A percentile compares a stretch with the other conserved stretches of the same genome.
phyloP scores from a whole-genome alignment of 2,113 vertebrate genomes.

The Tautogolabrus adspersus region DNA sequence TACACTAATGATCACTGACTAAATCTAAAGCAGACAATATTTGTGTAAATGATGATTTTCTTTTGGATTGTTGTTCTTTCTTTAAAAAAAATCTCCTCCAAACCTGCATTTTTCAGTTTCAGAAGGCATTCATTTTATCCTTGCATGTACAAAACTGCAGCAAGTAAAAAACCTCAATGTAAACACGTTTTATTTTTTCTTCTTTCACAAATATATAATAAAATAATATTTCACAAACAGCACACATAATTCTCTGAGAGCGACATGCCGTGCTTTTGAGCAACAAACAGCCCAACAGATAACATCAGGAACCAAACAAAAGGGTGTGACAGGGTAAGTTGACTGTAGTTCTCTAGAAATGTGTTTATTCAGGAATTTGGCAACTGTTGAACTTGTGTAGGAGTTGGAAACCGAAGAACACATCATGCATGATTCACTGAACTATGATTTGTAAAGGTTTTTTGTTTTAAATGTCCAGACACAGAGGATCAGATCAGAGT shows the following conservation, averaged over 20 bases:
- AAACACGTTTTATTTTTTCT: slow-evolving; percentile 59
- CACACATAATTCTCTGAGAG: slow-evolving; percentile 24
- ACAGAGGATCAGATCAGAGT: slow-evolving; percentile 4
- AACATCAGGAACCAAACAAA: slow-evolving; percentile 24
- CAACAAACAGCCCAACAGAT: slow-evolving; percentile 16
- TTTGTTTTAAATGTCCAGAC: background rate
- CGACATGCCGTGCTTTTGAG: background rate
- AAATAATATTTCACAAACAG: slow-evolving; percentile 60
- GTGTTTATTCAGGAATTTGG: slow-evolving; percentile 28
- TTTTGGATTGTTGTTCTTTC: too few relatives aligned
- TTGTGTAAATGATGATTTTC: background rate
- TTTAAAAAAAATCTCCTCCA: too few relatives aligned
- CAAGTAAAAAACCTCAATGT: slow-evolving; percentile 1
- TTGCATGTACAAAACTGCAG: background rate
- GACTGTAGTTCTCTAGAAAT: slow-evolving; percentile 19
- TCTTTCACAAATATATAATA: slow-evolving; percentile 49
- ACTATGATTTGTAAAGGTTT: slow-evolving; percentile 16
- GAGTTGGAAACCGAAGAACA: slow-evolving; percentile 15
- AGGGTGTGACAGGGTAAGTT: background rate
- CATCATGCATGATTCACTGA: slow-evolving; percentile 46
- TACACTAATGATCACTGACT: slow-evolving; percentile 13
- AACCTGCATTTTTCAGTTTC: background rate
- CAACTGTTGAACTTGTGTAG: slow-evolving; percentile 23
- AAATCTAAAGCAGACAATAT: background rate
- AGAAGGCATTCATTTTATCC: background rate